Evolutionary conservation across 2,888 invertebrate genomes (phyloP), one percentile per base, ranked within the genome.

Genomic region (Tridacna gigas): DNA sequence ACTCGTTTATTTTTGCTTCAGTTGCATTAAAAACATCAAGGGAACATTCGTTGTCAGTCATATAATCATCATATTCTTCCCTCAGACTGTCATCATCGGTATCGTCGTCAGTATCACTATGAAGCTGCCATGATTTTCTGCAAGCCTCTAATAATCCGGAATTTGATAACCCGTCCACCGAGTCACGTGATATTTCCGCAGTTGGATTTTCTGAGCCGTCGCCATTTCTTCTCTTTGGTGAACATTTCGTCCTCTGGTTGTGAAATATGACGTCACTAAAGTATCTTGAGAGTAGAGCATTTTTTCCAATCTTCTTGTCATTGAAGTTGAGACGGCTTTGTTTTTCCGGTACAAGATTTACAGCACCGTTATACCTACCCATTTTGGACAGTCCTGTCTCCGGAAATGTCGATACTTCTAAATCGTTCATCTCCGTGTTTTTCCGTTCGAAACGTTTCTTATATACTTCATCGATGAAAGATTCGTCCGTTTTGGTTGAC

Each of bases 51-150:
- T 37, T 37, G 37, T 37, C 37, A 2, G 3, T 4, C 37, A 37
- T 7, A 37, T 2, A 37, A 37, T 37, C 61, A 22, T 26, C 20
- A 9, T 60, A 18, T 18, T 20, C 18, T n/a, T 77, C 77, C 7
- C 22, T 26, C 5, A 61, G 13, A 56, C 75, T 60, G 26, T 79
- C 79, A 37, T 22, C 45, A 22, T 78, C 78, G 45, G 69, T 67
- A 9, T 84, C 83, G n/a, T 56, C 47, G 61, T 75, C 76, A 0
- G 79, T 73, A 56, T 67, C 66, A 71, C 37, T 67, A 66, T 74
- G n/a, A 28, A 47, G 60, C 20, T 83, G 56, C 82, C 82, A 82
- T 63, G 47, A 56, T 65, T 79, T 69, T 61, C 45, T 66, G 65
- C 82, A 79, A 9, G 26, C 60, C 18, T 69, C 71, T 22, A 66